Evolutionary conservation across 2,113 vertebrate genomes (phyloP).

Genomic region (Pardalotus punctatus): DNA sequence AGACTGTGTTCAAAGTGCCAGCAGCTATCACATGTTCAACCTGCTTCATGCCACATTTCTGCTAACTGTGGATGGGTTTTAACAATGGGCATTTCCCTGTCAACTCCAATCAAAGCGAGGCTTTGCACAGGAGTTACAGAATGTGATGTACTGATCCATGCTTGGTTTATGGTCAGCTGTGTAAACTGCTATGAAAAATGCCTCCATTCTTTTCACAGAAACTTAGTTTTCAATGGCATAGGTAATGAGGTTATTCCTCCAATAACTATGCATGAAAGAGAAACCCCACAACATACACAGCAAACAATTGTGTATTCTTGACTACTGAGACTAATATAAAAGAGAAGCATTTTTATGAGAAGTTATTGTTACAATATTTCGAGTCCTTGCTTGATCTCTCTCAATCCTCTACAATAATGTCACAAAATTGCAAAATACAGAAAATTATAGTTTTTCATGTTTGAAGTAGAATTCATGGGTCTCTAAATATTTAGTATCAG

Average conservation of each 20-base stretch:
- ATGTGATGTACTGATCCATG: neutral
- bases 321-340: neutral
- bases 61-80: slow-evolving; percentile 25
- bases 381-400: neutral
- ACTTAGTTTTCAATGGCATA: neutral
- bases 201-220: neutral
- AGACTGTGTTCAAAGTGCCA: neutral
- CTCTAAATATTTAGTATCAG: neutral
- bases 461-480: neutral
- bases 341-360: neutral
- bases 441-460: neutral
- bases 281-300: neutral
- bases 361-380: neutral
- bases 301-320: neutral
- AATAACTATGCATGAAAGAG: neutral
- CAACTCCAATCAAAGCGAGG: neutral
- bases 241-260: neutral
- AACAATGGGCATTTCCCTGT: slow-evolving; percentile 48
- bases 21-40: slow-evolving; percentile 9
- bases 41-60: slow-evolving; percentile 17
- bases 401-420: neutral
- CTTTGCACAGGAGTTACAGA: neutral
- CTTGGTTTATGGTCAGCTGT: neutral
- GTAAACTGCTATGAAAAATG: neutral
- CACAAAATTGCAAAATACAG: neutral